Evolutionary conservation across 1,140 invertebrate species (phyloP), one percentile per base, ranked within the genome.

Genomic region (Anastrepha obliqua): DNA sequence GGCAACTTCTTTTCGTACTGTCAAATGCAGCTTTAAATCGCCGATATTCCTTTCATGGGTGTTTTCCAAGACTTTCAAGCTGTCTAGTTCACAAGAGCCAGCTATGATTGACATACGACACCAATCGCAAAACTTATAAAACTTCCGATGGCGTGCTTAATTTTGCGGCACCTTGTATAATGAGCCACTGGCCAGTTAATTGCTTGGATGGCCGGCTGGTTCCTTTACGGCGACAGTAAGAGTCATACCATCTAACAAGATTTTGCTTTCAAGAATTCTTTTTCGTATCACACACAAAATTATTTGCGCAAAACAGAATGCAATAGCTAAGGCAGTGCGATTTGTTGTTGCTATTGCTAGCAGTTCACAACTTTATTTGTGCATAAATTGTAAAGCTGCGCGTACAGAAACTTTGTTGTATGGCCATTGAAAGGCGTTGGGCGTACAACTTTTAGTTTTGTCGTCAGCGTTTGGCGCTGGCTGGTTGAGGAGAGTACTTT

Each of bases 181-280:
- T 29, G 20, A 39, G 70, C 70, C 15, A 39, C 44, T 47, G 70
- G 70, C 47, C 44, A 67, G 39, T 17, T 42, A 42, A 17, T 47
- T 47, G 70, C 6, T 67, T 67, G 20, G 3, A 5, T 67, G 64
- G 60, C 29, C 20, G 29, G 65, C 65, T 29, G 29, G 29, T 29
- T 29, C 29, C 29, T 55, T 6, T 55, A 17, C 60, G n/a, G 4
- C n/a, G 15, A 62, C 51, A 51, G 74, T 47, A 55, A 47, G 7
- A 51, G 2, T 81, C 15, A 42, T 81, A 47, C 20, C 7, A 9
- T 6, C 17, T 47, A 55, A 81, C 74, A 81, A 81, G 74, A 81
- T 81, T 81, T 81, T 81, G 74, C 74, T 81, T 81, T 81, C 47
- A 55, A 20, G 20, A 81, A 55, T 81, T 81, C 47, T 8, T 81